phyloP scores from a whole-genome alignment of 1,140 invertebrate genomes.

The Nomia melanderi region DNA sequence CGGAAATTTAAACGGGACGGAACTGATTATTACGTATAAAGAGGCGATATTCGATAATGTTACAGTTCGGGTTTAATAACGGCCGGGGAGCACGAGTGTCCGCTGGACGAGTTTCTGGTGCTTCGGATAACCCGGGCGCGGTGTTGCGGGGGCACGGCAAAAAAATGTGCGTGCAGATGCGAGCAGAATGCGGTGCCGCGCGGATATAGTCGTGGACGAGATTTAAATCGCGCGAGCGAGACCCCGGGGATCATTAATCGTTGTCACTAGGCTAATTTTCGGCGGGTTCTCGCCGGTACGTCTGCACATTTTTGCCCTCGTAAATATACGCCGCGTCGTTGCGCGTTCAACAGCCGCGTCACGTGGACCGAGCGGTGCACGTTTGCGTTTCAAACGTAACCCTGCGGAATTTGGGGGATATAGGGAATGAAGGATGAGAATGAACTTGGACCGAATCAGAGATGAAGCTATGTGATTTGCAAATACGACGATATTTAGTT shows the following conservation, averaged over 20 bases:
- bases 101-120: conserved; percentile 56
- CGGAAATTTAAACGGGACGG: too few relatives aligned
- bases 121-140: conserved; percentile 49
- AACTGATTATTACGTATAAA: too few relatives aligned
- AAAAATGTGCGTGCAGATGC: conserved; percentile 54
- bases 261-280: conserved; percentile 63
- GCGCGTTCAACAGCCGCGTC: not conserved
- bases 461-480: too few relatives aligned
- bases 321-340: conserved; percentile 23
- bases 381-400: not conserved
- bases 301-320: conserved; percentile 54
- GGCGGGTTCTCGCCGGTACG: conserved; percentile 46
- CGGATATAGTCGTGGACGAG: conserved; percentile 54
- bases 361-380: not conserved
- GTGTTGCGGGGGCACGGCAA: conserved; percentile 50
- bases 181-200: conserved; percentile 40
- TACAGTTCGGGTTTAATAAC: too few relatives aligned
- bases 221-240: conserved; percentile 62
- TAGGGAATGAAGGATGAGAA: too few relatives aligned
- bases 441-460: too few relatives aligned
- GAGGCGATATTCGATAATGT: too few relatives aligned
- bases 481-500: too few relatives aligned
- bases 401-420: too few relatives aligned
- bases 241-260: conserved; percentile 59
- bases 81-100: too few relatives aligned